These are phyloP conservation scores for Cephonodes hylas DNA, from an alignment of 2,888 invertebrate genomes.

Conservation along the genomic window DNA sequence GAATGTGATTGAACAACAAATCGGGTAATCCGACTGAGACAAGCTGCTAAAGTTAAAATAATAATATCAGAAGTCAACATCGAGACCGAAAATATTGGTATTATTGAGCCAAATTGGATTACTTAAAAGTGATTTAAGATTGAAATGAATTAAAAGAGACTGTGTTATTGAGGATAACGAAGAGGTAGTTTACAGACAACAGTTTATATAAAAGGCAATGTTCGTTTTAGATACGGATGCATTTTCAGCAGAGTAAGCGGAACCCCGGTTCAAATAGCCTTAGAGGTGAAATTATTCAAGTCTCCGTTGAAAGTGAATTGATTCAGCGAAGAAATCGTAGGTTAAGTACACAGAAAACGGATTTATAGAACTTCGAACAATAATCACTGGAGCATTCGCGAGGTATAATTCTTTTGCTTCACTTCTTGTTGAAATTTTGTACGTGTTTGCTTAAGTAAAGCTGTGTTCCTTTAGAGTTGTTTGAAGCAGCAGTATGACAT, in stretches of 20 bases:
- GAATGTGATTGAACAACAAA: not conserved
- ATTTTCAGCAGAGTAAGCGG: constrained; percentile 31
- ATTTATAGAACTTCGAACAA: constrained; percentile 11
- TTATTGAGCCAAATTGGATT: constrained; percentile 7
- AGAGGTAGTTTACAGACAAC: constrained; percentile 21
- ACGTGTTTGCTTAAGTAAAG: not conserved
- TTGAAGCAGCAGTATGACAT: not conserved
- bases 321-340: constrained; percentile 8
- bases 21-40: not conserved
- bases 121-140: constrained; percentile 16
- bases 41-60: not conserved
- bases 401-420: not conserved
- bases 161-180: constrained; percentile 16
- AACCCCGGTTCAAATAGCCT: constrained; percentile 13
- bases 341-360: constrained; percentile 9
- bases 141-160: constrained; percentile 29
- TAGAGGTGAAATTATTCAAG: constrained; percentile 49
- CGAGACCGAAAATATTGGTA: constrained; percentile 18
- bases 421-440: not conserved
- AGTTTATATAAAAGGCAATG: constrained; percentile 26
- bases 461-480: not conserved
- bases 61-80: not conserved
- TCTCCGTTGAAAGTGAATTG: constrained; percentile 22
- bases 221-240: constrained; percentile 37
- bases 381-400: constrained; percentile 12